Conservation (phyloP, 2,797 vertebrate species). For the Limosa lapponica region DNA sequence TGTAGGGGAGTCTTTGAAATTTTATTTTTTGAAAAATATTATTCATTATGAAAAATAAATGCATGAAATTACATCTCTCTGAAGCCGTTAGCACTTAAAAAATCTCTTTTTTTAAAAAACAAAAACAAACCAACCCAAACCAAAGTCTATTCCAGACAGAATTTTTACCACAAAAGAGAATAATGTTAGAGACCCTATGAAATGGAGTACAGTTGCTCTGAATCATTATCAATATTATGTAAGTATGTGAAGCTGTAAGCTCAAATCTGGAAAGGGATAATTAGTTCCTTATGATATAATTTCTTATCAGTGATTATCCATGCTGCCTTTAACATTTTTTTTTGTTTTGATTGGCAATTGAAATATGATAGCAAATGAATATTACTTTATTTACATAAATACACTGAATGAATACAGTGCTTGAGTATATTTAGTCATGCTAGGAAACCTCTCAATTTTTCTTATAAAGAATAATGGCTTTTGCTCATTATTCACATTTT, state of each 20-base stretch:
- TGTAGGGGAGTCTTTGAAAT: background rate
- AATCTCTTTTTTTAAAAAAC: background rate
- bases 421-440: slow-evolving; percentile 4
- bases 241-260: background rate
- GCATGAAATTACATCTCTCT: background rate
- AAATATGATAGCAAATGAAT: background rate
- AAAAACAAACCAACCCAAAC: background rate
- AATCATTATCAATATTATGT: background rate
- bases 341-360: slow-evolving; percentile 12
- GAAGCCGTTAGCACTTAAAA: background rate
- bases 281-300: background rate
- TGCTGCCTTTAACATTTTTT: background rate
- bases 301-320: background rate
- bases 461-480: background rate
- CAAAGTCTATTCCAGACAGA: background rate
- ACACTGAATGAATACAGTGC: background rate
- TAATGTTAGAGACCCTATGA: background rate
- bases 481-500: background rate
- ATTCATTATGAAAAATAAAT: background rate
- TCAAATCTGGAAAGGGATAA: slow-evolving; percentile 18
- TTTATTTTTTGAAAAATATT: background rate
- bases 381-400: slow-evolving; percentile 33
- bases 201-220: background rate
- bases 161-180: background rate
- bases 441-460: background rate